Percentiles rank a stretch among this genome's conserved stretches.
Evolutionary conservation across 2,888 invertebrate species (phyloP).

Genomic region (Liodrosophila aerea): DNA sequence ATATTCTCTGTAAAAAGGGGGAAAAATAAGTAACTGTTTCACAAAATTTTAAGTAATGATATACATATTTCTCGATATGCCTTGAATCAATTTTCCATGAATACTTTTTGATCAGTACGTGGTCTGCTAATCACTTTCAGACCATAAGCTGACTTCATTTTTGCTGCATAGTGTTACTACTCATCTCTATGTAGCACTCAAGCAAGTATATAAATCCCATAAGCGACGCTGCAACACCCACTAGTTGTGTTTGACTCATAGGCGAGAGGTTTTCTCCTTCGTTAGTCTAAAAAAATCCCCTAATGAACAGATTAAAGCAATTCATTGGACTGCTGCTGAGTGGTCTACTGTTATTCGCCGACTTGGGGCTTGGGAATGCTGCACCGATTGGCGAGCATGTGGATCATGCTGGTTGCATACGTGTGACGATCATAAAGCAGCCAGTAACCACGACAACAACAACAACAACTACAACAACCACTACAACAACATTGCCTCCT

Average conservation of each 20-base stretch:
- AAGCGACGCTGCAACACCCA: not conserved
- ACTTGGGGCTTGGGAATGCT: constrained; percentile 5
- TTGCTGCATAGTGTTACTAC: too few relatives aligned
- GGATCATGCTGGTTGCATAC: constrained; percentile 60
- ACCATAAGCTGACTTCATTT: too few relatives aligned
- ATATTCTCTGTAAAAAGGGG: too few relatives aligned
- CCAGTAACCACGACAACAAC: constrained; percentile 31
- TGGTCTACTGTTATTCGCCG: constrained; percentile 4
- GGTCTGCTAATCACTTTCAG: too few relatives aligned
- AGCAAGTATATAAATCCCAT: constrained; percentile 33
- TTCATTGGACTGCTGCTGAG: constrained; percentile 18
- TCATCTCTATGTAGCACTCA: too few relatives aligned
- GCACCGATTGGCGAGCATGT: constrained; percentile 51
- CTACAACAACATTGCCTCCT: constrained; percentile 10
- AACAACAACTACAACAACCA: constrained; percentile 32
- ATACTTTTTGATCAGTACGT: too few relatives aligned
- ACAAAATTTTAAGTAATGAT: too few relatives aligned
- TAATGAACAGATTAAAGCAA: constrained; percentile 12
- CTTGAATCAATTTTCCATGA: too few relatives aligned
- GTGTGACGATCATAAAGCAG: constrained; percentile 56
- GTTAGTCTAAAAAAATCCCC: not conserved
- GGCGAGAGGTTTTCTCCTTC: not conserved
- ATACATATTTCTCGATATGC: too few relatives aligned
- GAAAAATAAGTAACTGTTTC: too few relatives aligned
- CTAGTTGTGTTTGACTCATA: constrained; percentile 23